A percentile compares a stretch with the other conserved stretches of the same genome.
Evolutionary conservation across 2,888 invertebrate species (phyloP).

Genomic region (Pycnomerus fuliginosus): DNA sequence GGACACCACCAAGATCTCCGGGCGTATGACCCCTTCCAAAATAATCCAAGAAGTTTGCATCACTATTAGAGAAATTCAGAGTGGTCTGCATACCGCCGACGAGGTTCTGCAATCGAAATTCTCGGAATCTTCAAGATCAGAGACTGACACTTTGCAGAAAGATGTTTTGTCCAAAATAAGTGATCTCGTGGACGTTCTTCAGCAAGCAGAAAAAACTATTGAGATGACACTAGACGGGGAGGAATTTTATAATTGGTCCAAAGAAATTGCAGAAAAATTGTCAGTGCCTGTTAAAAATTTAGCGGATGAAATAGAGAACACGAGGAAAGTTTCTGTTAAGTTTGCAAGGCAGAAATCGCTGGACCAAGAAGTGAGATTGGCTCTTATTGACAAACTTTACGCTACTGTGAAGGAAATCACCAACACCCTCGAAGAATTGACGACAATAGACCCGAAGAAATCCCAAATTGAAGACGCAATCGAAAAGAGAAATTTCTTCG

Average conservation of each 20-base stretch:
- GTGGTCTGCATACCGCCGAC: constrained; percentile 51
- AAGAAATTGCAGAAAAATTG: constrained; percentile 41
- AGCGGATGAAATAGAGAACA: constrained; percentile 40
- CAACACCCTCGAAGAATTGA: constrained; percentile 58
- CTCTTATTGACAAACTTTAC: constrained; percentile 64
- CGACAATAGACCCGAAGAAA: constrained; percentile 52
- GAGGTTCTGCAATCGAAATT: constrained; percentile 36
- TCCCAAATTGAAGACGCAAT: constrained; percentile 52
- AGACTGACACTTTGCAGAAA: constrained; percentile 4
- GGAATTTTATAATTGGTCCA: too few species aligned
- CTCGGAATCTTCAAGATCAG: constrained; percentile 2
- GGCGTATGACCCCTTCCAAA: constrained; percentile 50
- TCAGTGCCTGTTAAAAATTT: constrained; percentile 42
- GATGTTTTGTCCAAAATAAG: constrained; percentile 9
- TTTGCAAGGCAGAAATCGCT: constrained; percentile 44
- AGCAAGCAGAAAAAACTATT: too few species aligned
- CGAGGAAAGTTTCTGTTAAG: constrained; percentile 44
- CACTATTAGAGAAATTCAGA: constrained; percentile 62
- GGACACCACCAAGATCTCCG: constrained; percentile 44
- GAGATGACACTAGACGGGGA: too few species aligned
- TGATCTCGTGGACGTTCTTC: too few species aligned
- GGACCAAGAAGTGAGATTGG: constrained; percentile 53
- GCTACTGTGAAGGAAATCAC: constrained; percentile 64
- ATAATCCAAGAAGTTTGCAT: constrained; percentile 55
- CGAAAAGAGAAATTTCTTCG: constrained; percentile 42